These are phyloP conservation scores for Sinhomidia bicolor DNA, from an alignment of 2,888 invertebrate species.

Conservation along the genomic window DNA sequence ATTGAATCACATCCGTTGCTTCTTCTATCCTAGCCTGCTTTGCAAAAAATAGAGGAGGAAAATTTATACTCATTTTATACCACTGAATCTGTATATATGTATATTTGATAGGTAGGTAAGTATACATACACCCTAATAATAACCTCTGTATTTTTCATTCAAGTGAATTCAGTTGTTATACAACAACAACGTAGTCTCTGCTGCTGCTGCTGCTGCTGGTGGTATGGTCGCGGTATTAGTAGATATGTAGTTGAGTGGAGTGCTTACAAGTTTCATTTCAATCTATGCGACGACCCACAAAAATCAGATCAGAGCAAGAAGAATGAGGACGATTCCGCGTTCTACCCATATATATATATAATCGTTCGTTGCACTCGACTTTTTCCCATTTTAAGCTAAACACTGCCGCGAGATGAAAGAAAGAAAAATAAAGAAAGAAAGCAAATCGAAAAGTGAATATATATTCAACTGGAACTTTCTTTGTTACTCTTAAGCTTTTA, in stretches of 20 bases:
- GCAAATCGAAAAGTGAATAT: not conserved
- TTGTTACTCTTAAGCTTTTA: no score
- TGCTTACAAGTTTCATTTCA: slow-evolving; percentile 26
- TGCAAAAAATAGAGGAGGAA: not conserved
- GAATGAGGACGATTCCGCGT: slow-evolving; percentile 24
- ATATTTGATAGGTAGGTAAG: not conserved
- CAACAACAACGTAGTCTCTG: no score
- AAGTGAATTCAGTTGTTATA: not conserved
- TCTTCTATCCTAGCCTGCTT: not conserved
- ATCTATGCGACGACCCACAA: slow-evolving; percentile 36
- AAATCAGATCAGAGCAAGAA: slow-evolving; percentile 26
- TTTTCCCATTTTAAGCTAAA: not conserved
- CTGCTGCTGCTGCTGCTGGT: no score
- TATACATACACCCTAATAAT: no score
- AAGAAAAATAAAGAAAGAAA: no score
- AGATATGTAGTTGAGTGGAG: not conserved
- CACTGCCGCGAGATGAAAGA: not conserved
- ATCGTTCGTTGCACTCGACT: slow-evolving; percentile 37
- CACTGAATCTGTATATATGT: not conserved
- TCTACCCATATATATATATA: no score
- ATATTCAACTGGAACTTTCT: no score
- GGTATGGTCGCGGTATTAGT: no score
- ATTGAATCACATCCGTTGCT: slow-evolving; percentile 21
- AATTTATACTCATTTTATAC: not conserved
- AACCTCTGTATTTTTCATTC: not conserved